Conservation (phyloP, 2,113 vertebrate genomes). For the Leucopsar rothschildi region DNA sequence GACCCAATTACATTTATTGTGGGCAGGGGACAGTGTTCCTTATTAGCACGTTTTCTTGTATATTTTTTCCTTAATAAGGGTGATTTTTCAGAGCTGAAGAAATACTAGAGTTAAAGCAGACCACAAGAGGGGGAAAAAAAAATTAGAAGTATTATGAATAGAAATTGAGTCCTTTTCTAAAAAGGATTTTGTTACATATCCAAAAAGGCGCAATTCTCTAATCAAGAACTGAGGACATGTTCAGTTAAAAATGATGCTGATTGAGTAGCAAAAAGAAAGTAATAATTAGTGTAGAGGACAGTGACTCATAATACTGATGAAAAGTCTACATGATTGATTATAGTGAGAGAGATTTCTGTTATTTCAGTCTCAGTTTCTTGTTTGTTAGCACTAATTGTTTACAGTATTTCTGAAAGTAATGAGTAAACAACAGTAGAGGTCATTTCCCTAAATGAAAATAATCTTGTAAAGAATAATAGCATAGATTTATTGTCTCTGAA, state of each 20-base stretch:
- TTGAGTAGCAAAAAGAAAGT: not conserved
- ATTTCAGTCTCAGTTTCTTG: not conserved
- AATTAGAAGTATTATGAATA: not conserved
- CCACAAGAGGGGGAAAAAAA: too few species aligned
- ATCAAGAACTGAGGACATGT: not conserved
- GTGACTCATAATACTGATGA: not conserved
- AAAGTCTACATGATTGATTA: slow-evolving; percentile 26
- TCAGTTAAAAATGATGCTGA: not conserved
- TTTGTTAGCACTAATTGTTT: slow-evolving; percentile 17
- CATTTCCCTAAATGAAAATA: not conserved
- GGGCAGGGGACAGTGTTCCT: not conserved
- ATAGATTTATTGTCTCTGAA: not conserved
- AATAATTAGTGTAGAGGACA: not conserved
- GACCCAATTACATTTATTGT: slow-evolving; percentile 27
- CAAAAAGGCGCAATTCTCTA: not conserved
- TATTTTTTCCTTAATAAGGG: not conserved
- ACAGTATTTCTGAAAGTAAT: not conserved
- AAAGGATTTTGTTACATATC: not conserved
- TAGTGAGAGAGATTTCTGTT: not conserved
- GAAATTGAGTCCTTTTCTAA: not conserved
- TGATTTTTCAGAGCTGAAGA: not conserved
- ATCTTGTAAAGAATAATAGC: not conserved
- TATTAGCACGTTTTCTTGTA: not conserved
- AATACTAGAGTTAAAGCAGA: not conserved
- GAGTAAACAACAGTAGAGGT: slow-evolving; percentile 25